These are phyloP conservation scores for Thalassaphorura encarpata DNA, from an alignment of 1,140 invertebrate species.

Conservation along the genomic window DNA sequence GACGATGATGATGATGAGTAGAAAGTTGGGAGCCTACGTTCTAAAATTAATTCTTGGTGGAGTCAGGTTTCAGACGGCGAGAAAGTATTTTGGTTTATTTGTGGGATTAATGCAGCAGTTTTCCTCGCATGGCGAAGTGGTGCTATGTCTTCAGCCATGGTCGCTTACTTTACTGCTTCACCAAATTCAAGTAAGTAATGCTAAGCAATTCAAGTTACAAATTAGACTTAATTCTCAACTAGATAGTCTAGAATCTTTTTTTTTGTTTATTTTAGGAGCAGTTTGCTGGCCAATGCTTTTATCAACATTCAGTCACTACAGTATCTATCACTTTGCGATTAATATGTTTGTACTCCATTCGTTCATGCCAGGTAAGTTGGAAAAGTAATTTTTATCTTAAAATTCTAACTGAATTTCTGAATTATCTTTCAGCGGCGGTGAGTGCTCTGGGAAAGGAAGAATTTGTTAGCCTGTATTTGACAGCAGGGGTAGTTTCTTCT, in stretches of 20 bases:
- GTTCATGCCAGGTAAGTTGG: conserved; percentile 44
- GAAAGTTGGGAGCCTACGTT: too few relatives aligned
- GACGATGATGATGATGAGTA: too few relatives aligned
- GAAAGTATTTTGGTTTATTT: conserved; percentile 68
- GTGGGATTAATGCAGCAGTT: conserved; percentile 64
- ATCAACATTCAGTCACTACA: conserved; percentile 88
- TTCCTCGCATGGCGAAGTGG: conserved; percentile 75
- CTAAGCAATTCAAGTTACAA: background rate
- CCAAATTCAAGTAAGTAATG: conserved; percentile 56
- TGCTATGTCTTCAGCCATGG: conserved; percentile 59
- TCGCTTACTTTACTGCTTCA: conserved; percentile 74
- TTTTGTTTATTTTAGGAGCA: conserved; percentile 52
- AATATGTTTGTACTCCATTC: conserved; percentile 96
- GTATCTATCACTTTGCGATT: conserved; percentile 67
- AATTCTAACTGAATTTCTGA: background rate
- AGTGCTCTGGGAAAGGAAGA: conserved; percentile 79
- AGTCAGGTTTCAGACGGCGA: conserved; percentile 58
- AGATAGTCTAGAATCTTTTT: conserved; percentile 2
- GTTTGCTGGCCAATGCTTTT: conserved; percentile 79
- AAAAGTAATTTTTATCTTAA: background rate
- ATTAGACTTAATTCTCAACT: background rate
- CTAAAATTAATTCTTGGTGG: too few relatives aligned
- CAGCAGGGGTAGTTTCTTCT: conserved; percentile 76
- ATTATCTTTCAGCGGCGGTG: conserved; percentile 44
- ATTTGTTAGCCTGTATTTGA: conserved; percentile 81